phyloP scores from a whole-genome alignment of 2,797 vertebrate species.

The Sphenopsis melanotis region DNA sequence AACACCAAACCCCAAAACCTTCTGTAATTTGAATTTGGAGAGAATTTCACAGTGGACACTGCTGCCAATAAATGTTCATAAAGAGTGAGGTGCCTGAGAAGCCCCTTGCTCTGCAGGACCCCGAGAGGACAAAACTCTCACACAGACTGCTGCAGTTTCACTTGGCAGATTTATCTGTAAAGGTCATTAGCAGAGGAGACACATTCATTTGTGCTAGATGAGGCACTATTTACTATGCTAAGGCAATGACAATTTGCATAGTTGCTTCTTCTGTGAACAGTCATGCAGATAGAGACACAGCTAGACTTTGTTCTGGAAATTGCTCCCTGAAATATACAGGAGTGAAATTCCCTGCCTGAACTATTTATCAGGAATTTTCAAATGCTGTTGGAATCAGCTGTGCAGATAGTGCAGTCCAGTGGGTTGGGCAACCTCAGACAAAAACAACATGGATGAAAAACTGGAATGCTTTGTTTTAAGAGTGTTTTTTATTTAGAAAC shows the following conservation, averaged over 20 bases:
- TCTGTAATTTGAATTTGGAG: neutral
- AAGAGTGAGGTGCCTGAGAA: neutral
- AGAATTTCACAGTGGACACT: neutral
- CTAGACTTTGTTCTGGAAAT: neutral
- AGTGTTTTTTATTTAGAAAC: neutral
- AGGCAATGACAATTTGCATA: slow-evolving; percentile 32
- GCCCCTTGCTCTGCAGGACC: neutral
- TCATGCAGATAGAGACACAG: neutral
- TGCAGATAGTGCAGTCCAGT: neutral
- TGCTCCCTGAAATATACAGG: neutral
- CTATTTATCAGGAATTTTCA: neutral
- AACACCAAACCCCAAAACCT: neutral
- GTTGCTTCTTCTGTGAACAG: neutral
- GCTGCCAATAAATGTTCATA: neutral
- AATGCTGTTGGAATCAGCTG: neutral
- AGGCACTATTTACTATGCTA: neutral
- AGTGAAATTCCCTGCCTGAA: neutral
- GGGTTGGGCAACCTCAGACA: neutral
- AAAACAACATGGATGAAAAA: neutral
- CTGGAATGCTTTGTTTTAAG: neutral
- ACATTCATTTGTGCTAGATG: slow-evolving; percentile 19
- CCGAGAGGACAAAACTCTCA: neutral
- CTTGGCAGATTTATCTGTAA: neutral
- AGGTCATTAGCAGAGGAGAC: slow-evolving; percentile 33
- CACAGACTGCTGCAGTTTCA: neutral